These are phyloP conservation scores for Sinocyclocheilus rhinocerous DNA, from an alignment of 2,113 vertebrate genomes.

Conservation along the genomic window DNA sequence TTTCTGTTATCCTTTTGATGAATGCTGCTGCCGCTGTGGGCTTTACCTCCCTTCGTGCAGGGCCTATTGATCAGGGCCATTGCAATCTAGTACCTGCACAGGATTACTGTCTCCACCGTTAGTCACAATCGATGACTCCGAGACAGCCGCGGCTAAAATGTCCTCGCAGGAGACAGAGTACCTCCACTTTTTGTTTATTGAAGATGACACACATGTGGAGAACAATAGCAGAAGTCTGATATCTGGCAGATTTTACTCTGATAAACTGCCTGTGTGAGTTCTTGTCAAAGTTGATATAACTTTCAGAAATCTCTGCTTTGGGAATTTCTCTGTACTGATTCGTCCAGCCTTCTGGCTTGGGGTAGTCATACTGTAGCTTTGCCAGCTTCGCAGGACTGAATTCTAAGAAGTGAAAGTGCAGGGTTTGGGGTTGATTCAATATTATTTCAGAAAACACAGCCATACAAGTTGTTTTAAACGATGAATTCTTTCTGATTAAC, in stretches of 20 bases:
- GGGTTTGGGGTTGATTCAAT: neutral
- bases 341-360: neutral
- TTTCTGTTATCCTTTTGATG: constrained; percentile 43
- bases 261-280: constrained; percentile 30
- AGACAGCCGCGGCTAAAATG: constrained; percentile 30
- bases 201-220: constrained; percentile 23
- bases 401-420: neutral
- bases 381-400: neutral
- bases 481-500: neutral
- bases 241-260: constrained; percentile 24
- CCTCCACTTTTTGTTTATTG: constrained; percentile 40
- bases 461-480: neutral
- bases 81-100: constrained; percentile 42
- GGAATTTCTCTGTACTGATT: neutral
- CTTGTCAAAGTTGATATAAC: constrained; percentile 15
- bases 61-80: constrained; percentile 43
- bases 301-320: constrained; percentile 4
- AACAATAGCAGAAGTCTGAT: constrained; percentile 14
- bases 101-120: constrained; percentile 43
- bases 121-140: constrained; percentile 36
- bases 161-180: constrained; percentile 35
- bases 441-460: neutral
- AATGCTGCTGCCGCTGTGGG: constrained; percentile 41
- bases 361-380: neutral
- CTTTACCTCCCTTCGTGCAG: constrained; percentile 40